Conservation (phyloP, 2,797 vertebrate species). For the Sebastolobus alascanus region DNA sequence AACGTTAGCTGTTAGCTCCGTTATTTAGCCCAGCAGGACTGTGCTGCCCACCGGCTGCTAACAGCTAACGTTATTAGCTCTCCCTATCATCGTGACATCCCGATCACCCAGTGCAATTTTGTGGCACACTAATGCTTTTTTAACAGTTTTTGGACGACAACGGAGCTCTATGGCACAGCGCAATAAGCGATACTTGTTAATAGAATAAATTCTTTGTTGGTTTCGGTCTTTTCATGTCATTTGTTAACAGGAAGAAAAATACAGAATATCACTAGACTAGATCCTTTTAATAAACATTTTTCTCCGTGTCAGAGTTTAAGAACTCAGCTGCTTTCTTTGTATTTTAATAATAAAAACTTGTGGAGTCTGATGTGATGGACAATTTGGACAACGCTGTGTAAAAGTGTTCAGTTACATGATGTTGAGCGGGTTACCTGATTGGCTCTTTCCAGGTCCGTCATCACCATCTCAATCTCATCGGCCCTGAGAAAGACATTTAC, state of each 20-base stretch:
- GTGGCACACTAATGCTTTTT: not conserved
- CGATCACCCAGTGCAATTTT: not conserved
- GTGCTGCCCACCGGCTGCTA: too few relatives aligned
- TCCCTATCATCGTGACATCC: too few relatives aligned
- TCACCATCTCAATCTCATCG: constrained; percentile 99
- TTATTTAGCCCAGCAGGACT: too few relatives aligned
- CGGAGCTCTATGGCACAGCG: not conserved
- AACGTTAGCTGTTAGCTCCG: too few relatives aligned
- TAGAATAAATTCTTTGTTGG: not conserved
- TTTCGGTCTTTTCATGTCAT: constrained; percentile 1
- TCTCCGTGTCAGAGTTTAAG: not conserved
- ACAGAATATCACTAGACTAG: not conserved
- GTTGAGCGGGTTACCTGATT: constrained; percentile 91
- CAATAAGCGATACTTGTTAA: not conserved
- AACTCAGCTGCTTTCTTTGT: not conserved
- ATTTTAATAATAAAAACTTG: not conserved
- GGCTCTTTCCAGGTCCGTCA: constrained; percentile 99
- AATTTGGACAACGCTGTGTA: not conserved
- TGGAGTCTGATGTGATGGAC: not conserved
- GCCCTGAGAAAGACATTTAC: constrained; percentile 84
- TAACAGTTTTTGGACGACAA: not conserved
- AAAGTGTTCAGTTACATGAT: not conserved
- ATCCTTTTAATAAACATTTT: not conserved
- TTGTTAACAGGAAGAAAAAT: constrained; percentile 7
- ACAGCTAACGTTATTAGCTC: too few relatives aligned